phyloP scores from a whole-genome alignment of 2,797 vertebrate genomes.

The Valencia hispanica region DNA sequence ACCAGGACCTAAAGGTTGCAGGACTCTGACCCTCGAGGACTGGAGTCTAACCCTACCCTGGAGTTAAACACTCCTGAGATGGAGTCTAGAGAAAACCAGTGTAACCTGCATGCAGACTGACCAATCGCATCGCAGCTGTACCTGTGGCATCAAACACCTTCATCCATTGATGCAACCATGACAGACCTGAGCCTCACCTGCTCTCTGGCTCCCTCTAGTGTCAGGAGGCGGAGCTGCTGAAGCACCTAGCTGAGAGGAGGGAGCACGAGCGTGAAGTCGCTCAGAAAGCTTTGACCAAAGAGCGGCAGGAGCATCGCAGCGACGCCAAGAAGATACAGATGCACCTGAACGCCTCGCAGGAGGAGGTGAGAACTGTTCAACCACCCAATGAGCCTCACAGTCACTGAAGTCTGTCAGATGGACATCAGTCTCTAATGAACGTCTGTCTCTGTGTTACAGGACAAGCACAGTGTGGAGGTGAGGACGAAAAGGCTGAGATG shows the following conservation, averaged over 20 bases:
- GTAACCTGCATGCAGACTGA: not conserved
- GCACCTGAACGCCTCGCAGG: constrained; percentile 87
- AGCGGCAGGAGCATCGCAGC: constrained; percentile 89
- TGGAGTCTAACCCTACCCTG: too few species aligned
- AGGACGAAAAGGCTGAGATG: constrained; percentile 80
- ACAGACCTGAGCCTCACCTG: not conserved
- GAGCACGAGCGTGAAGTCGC: constrained; percentile 92
- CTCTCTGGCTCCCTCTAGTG: constrained; percentile 74
- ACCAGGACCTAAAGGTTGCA: too few species aligned
- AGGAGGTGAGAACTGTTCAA: constrained; percentile 82
- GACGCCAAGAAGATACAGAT: constrained; percentile 88
- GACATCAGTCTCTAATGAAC: not conserved
- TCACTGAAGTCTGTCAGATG: not conserved
- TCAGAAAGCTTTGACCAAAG: constrained; percentile 93
- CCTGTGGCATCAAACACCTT: not conserved
- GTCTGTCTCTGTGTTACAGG: constrained; percentile 77
- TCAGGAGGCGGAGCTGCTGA: constrained; percentile 93
- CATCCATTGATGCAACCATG: too few species aligned
- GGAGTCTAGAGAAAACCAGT: not conserved
- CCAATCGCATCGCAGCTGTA: not conserved
- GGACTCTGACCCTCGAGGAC: too few species aligned
- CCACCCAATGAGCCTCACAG: too few species aligned
- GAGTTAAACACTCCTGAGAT: too few species aligned
- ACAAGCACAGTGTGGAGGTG: constrained; percentile 93
- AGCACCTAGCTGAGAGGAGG: constrained; percentile 90